Percentiles rank a stretch among this genome's conserved stretches.
These are phyloP conservation scores for Oreohelix idahoensis DNA, from an alignment of 1,140 invertebrate species.

Conservation along the genomic window DNA sequence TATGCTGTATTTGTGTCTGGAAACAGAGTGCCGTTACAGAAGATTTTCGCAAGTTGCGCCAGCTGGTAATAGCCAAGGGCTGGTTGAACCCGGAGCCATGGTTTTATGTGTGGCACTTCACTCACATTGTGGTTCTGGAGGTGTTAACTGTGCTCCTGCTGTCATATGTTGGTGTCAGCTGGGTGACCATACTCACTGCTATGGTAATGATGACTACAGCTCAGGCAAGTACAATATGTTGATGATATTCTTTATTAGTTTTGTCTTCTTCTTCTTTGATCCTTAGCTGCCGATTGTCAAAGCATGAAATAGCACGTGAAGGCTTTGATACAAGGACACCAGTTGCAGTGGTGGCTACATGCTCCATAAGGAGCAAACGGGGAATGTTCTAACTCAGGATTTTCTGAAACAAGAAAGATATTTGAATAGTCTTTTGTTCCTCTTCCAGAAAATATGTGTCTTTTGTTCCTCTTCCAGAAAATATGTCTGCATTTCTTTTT, in stretches of 20 bases:
- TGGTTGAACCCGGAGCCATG: slow-evolving; percentile 63
- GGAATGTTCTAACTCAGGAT: no score
- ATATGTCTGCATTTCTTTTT: no score
- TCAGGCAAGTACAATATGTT: slow-evolving; percentile 57
- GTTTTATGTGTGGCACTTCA: slow-evolving; percentile 64
- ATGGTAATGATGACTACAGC: slow-evolving; percentile 56
- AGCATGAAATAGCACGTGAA: no score
- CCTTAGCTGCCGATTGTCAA: no score
- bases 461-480: no score
- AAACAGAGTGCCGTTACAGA: slow-evolving; percentile 43
- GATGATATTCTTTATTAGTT: not conserved
- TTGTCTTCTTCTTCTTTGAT: no score
- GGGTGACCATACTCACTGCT: slow-evolving; percentile 49
- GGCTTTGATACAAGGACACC: no score
- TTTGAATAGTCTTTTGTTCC: no score
- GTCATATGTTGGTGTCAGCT: slow-evolving; percentile 54
- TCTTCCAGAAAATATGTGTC: no score
- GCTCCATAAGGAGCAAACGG: no score
- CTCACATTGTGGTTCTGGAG: slow-evolving; percentile 66
- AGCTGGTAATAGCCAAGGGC: slow-evolving; percentile 61
- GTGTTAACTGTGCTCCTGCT: slow-evolving; percentile 57
- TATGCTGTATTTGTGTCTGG: not conserved
- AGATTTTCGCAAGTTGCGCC: slow-evolving; percentile 64
- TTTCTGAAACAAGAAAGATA: no score
- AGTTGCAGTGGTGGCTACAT: no score